Percentiles rank a stretch among this genome's conserved stretches.
These are phyloP conservation scores for Etheostoma perlongum DNA, from an alignment of 2,797 vertebrate genomes.

Conservation along the genomic window DNA sequence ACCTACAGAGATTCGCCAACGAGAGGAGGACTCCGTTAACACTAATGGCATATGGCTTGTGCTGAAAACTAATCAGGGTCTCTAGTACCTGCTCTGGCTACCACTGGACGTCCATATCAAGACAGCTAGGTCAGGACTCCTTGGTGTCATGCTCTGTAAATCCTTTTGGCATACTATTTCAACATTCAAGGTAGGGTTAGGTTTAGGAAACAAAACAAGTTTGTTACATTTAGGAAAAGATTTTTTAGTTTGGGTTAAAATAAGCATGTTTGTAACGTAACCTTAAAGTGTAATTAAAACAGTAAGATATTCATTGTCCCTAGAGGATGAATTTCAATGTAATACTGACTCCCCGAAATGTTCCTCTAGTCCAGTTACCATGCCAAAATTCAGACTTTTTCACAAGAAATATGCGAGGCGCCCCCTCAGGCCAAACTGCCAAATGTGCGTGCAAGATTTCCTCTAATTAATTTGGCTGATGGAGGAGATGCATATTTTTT, in stretches of 20 bases:
- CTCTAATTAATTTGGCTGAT: neutral
- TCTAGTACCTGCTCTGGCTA: conserved; percentile 1
- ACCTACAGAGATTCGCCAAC: conserved; percentile 35
- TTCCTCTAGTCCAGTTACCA: neutral
- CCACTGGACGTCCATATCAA: neutral
- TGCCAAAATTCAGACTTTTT: neutral
- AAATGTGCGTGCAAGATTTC: neutral
- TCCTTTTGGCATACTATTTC: too few relatives aligned
- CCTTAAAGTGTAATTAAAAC: too few relatives aligned
- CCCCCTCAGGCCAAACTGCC: neutral
- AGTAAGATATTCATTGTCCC: neutral
- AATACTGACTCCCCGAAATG: neutral
- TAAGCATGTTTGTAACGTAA: too few relatives aligned
- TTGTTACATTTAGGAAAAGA: too few relatives aligned
- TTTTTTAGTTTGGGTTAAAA: too few relatives aligned
- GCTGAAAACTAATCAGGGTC: conserved; percentile 51
- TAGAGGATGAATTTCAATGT: neutral
- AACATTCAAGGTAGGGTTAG: too few relatives aligned
- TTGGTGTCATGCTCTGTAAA: too few relatives aligned
- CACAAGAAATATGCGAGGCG: neutral
- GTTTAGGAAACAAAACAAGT: too few relatives aligned
- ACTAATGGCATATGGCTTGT: conserved; percentile 29
- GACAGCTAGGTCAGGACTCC: too few relatives aligned
- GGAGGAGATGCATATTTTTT: neutral
- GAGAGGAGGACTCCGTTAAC: conserved; percentile 31